Conservation (phyloP, 92 coral and sea anemone species). For the Zoanthus solanderi region DNA sequence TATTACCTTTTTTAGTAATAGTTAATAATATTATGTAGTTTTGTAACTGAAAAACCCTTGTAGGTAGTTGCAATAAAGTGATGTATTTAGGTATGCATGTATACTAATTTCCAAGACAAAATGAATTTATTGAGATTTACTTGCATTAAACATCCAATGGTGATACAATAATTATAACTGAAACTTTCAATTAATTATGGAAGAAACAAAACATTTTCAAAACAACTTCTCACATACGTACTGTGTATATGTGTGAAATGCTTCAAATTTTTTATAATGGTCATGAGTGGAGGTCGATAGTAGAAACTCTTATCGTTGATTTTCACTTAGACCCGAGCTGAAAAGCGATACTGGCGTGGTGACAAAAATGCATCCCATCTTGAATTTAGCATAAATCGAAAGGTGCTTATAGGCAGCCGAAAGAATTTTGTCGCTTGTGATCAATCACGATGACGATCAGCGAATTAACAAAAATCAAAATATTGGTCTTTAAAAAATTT, state of each 20-base stretch:
- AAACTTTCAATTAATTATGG: background rate
- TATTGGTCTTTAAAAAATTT: background rate
- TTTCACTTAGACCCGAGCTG: background rate
- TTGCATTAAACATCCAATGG: background rate
- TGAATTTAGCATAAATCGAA: background rate
- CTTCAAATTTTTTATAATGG: background rate
- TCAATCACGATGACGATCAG: background rate
- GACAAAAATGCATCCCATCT: slow-evolving; percentile 1
- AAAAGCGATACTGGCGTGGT: background rate
- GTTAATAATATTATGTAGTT: background rate
- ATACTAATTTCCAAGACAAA: slow-evolving; percentile 3
- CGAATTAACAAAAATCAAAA: slow-evolving; percentile 1
- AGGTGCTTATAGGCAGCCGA: background rate
- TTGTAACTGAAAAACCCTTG: background rate
- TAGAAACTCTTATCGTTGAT: background rate
- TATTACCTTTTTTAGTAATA: background rate
- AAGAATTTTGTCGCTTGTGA: background rate
- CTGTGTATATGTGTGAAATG: slow-evolving; percentile 2
- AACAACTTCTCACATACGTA: background rate
- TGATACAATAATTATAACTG: background rate
- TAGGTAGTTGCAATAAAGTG: background rate
- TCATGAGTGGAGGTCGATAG: slow-evolving; percentile 9
- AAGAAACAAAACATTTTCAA: slow-evolving; percentile 1
- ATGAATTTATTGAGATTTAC: background rate
- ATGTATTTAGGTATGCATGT: background rate